Evolutionary conservation across 1,140 invertebrate species (phyloP), one percentile per base, ranked within the genome.

Genomic region (Gryllus bimaculatus): DNA sequence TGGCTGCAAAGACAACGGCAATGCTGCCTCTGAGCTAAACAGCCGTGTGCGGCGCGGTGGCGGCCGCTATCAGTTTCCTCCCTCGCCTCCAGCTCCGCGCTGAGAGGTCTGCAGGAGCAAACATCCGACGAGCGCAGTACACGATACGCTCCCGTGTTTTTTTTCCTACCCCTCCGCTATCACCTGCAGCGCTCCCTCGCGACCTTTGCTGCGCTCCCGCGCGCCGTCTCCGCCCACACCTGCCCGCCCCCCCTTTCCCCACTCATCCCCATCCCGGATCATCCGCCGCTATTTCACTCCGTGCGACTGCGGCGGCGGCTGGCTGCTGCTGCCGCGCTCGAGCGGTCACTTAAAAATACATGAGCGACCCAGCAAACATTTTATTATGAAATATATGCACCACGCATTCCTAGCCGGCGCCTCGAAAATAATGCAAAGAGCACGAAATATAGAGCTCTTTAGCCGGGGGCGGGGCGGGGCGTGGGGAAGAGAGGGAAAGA

Each of bases 311-410:
- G 20, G 20, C 10, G 13, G 74, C 54, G 54, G 54, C 10, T 75
- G 20, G n/a, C 10, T 0, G 74, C 54, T 1, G 54, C 10, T 75
- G 20, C 1, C n/a, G 10, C 54, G 10, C 54, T 66, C 54, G 10
- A 66, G 54, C 54, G 54, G 18, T 66, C 54, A 66, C 54, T 66
- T 66, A 66, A 13, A 13, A 66, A 66, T 13, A 66, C 54, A 66
- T 66, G 54, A 66, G 54, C 54, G 54, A 66, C 54, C 54, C 54
- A 66, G 54, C 54, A 66, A 66, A 66, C 54, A 66, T 66, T 66
- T 66, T 66, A 66, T 66, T 66, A 66, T 66, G 54, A 66, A 66
- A 66, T 13, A 66, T 13, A 66, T 66, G 54, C 54, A 66, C 18
- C 10, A 18, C 54, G 54, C 54, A 66, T 66, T 66, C 7, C 10